phyloP scores from a whole-genome alignment of 2,888 invertebrate genomes.

The Cyclophora punctaria region DNA sequence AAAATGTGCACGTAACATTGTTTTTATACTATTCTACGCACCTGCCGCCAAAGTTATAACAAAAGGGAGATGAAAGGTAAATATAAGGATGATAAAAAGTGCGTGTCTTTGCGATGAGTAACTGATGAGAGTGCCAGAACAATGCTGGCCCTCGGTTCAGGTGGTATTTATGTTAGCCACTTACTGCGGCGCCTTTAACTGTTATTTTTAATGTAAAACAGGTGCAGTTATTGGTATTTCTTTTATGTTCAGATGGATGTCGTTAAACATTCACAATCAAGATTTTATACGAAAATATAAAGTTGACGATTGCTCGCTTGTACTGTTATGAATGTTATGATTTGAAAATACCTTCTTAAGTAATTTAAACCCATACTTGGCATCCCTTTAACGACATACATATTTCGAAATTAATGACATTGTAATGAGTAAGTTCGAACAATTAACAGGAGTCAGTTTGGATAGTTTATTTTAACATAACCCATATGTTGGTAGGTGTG shows the following conservation, averaged over 20 bases:
- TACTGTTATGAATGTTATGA: no score
- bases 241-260: not conserved
- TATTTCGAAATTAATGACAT: no score
- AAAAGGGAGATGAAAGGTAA: slow-evolving; percentile 43
- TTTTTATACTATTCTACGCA: slow-evolving; percentile 44
- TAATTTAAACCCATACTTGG: no score
- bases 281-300: no score
- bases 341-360: no score
- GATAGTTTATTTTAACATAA: no score
- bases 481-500: no score
- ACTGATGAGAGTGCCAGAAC: slow-evolving; percentile 32
- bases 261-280: not conserved
- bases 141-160: slow-evolving; percentile 53
- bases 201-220: slow-evolving; percentile 18
- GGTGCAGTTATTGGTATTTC: slow-evolving; percentile 17
- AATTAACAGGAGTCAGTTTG: no score
- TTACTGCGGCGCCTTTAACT: slow-evolving; percentile 21
- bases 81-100: slow-evolving; percentile 43
- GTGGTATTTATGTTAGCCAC: slow-evolving; percentile 42
- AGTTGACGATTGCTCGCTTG: no score
- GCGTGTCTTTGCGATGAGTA: slow-evolving; percentile 48
- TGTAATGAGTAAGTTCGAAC: no score
- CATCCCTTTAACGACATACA: no score
- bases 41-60: slow-evolving; percentile 46
- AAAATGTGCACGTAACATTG: slow-evolving; percentile 29